Conservation (phyloP, 2,797 vertebrate genomes). For the Catostomus latipinnis region DNA sequence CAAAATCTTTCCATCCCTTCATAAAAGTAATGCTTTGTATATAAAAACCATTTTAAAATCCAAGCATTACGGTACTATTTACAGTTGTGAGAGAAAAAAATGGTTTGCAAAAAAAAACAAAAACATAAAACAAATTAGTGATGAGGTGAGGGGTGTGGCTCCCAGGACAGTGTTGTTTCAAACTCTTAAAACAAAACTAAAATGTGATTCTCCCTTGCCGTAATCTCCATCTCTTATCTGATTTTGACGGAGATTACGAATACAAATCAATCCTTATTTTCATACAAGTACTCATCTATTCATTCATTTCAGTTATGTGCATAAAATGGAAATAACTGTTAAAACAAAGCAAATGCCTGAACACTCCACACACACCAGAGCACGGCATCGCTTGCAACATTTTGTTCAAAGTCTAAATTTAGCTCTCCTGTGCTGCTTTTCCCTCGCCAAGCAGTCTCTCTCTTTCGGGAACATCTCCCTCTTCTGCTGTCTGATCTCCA, state of each 20-base stretch:
- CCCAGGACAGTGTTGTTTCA: background rate
- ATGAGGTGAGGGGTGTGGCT: background rate
- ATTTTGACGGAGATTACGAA: background rate
- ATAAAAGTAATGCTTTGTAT: background rate
- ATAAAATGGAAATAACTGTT: slow-evolving; percentile 12
- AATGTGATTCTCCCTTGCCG: background rate
- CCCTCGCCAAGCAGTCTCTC: slow-evolving; percentile 71
- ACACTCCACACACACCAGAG: no score
- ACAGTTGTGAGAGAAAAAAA: background rate
- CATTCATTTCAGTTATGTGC: slow-evolving; percentile 16
- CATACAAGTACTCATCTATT: background rate
- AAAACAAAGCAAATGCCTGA: background rate
- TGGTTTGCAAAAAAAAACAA: no score
- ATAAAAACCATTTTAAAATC: slow-evolving; percentile 15
- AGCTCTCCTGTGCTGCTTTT: slow-evolving; percentile 52
- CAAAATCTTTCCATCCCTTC: slow-evolving; percentile 2
- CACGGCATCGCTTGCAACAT: background rate
- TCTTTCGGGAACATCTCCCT: slow-evolving; percentile 59
- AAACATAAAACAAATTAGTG: background rate
- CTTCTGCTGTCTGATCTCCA: slow-evolving; percentile 46
- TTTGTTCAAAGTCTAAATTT: slow-evolving; percentile 38
- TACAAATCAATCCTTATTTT: no score
- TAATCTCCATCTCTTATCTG: background rate
- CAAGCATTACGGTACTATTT: background rate
- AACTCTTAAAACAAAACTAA: background rate